Percentiles rank a stretch among this genome's conserved stretches.
phyloP scores from a whole-genome alignment of 2,113 vertebrate genomes.

The Synchiropus splendidus region DNA sequence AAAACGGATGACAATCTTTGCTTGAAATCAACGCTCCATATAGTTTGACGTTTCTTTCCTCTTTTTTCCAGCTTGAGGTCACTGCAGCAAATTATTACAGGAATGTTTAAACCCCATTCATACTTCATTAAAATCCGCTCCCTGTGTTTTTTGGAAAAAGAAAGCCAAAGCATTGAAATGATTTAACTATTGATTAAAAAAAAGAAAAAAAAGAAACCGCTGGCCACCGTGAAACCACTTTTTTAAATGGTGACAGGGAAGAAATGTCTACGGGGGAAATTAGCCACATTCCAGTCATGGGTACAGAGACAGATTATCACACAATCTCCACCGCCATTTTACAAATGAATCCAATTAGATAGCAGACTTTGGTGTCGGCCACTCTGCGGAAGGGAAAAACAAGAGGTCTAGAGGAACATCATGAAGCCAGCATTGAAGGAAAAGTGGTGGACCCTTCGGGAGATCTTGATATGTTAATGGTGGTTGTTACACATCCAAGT shows the following conservation, averaged over 20 bases:
- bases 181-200: neutral
- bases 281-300: slow-evolving; percentile 61
- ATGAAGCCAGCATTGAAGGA: slow-evolving; percentile 44
- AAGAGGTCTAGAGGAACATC: slow-evolving; percentile 38
- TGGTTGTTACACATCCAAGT: slow-evolving; percentile 50
- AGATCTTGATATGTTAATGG: slow-evolving; percentile 65
- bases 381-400: slow-evolving; percentile 29
- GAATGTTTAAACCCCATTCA: slow-evolving; percentile 28
- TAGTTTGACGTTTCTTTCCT: neutral
- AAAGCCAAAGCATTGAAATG: too few relatives aligned
- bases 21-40: too few relatives aligned
- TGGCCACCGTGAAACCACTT: slow-evolving; percentile 18
- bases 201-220: slow-evolving; percentile 25
- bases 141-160: too few relatives aligned
- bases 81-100: slow-evolving; percentile 32
- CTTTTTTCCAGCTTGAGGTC: slow-evolving; percentile 3
- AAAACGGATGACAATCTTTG: too few relatives aligned
- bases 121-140: slow-evolving; percentile 17
- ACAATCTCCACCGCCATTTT: slow-evolving; percentile 55
- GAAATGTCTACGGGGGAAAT: slow-evolving; percentile 22
- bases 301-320: slow-evolving; percentile 63
- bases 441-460: slow-evolving; percentile 36
- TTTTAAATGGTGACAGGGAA: slow-evolving; percentile 27
- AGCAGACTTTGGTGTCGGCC: slow-evolving; percentile 42
- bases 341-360: slow-evolving; percentile 61